Conservation (phyloP, 2,797 vertebrate species). For the Rhinogobio ventralis region DNA sequence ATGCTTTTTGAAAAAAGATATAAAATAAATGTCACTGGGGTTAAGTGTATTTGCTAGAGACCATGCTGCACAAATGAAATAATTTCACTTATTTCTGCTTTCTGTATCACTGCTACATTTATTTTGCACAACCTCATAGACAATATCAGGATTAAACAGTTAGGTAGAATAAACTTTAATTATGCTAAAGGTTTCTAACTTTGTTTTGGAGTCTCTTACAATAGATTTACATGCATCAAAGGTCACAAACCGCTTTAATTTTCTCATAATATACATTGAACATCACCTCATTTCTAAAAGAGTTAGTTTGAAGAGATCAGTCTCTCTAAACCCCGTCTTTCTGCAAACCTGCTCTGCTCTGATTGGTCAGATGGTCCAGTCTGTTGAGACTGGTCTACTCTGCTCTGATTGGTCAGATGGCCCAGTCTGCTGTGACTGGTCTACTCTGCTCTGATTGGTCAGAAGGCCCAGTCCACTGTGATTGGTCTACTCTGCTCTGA, state of each 20-base stretch:
- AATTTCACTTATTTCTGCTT: no score
- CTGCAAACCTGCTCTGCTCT: not conserved
- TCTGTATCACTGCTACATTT: not conserved
- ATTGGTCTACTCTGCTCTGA: no score
- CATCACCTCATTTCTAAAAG: not conserved
- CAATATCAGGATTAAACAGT: not conserved
- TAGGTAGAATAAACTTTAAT: not conserved
- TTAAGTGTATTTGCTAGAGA: not conserved
- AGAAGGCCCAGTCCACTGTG: no score
- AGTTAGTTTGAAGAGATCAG: not conserved
- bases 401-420: not conserved
- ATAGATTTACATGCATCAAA: not conserved
- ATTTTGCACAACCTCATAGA: not conserved
- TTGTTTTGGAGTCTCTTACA: not conserved
- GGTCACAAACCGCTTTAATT: not conserved
- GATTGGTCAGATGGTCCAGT: not conserved
- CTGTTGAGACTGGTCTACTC: not conserved
- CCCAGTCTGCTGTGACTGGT: no score
- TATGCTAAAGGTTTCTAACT: not conserved
- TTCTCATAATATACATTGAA: not conserved
- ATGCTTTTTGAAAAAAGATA: not conserved
- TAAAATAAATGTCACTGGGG: not conserved
- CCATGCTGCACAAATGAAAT: not conserved
- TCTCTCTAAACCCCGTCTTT: not conserved
- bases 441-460: no score